Percentiles rank a stretch among this genome's conserved stretches.
Evolutionary conservation across 2,888 invertebrate species (phyloP).

Genomic region (Boloria selene): DNA sequence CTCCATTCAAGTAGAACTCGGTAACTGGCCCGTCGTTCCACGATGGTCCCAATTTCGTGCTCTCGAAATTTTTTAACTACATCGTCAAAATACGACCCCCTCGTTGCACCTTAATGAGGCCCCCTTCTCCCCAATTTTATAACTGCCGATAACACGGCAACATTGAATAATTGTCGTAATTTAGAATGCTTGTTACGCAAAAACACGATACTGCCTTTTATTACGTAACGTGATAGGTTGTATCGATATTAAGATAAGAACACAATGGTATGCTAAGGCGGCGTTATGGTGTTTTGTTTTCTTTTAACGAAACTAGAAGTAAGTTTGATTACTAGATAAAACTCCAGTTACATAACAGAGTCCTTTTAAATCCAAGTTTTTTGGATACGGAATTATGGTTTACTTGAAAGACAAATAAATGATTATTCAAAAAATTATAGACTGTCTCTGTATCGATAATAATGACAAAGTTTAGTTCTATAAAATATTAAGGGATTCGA

Average conservation of each 20-base stretch:
- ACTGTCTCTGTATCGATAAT: no score
- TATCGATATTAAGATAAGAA: slow-evolving; percentile 27
- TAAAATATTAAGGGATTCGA: no score
- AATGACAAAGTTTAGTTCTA: no score
- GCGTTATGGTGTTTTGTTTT: background rate
- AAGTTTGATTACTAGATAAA: no score
- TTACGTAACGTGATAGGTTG: slow-evolving; percentile 58
- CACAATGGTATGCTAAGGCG: slow-evolving; percentile 17
- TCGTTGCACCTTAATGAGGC: slow-evolving; percentile 67
- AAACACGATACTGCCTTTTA: slow-evolving; percentile 70
- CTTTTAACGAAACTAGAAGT: no score
- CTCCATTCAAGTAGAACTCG: slow-evolving; percentile 37
- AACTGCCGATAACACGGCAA: slow-evolving; percentile 76
- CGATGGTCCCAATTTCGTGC: slow-evolving; percentile 42
- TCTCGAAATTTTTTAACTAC: slow-evolving; percentile 48
- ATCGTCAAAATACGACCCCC: slow-evolving; percentile 46
- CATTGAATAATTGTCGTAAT: slow-evolving; percentile 82
- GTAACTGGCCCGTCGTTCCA: slow-evolving; percentile 37
- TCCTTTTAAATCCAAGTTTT: no score
- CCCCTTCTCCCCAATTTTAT: slow-evolving; percentile 66
- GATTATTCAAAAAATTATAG: no score
- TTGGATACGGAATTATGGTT: no score
- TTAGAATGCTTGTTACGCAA: slow-evolving; percentile 74
- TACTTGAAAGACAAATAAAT: no score
- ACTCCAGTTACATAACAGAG: no score